These are phyloP conservation scores for Lithobius niger DNA, from an alignment of 1,140 invertebrate species.

Conservation along the genomic window DNA sequence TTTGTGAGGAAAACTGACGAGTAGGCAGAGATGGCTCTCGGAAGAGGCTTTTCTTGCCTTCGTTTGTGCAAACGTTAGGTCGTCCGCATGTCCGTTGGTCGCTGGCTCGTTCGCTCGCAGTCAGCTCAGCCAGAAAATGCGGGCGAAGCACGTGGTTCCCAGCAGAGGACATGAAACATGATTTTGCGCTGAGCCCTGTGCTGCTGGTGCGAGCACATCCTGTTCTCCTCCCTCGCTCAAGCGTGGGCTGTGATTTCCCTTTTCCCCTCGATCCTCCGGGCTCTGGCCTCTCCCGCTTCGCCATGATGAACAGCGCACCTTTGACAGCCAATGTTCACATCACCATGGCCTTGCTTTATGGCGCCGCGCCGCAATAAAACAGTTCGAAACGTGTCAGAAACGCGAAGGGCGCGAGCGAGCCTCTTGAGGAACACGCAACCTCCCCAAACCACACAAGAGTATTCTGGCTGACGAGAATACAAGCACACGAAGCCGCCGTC, in stretches of 20 bases:
- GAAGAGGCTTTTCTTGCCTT: too few species aligned
- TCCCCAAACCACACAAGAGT: too few species aligned
- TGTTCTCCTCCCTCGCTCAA: background rate
- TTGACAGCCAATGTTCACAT: constrained; percentile 6
- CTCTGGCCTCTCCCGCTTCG: background rate
- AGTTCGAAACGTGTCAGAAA: background rate
- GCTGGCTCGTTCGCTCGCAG: too few species aligned
- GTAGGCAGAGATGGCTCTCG: too few species aligned
- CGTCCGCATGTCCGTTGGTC: too few species aligned
- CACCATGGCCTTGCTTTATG: constrained; percentile 4
- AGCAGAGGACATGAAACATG: background rate
- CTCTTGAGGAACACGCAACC: background rate
- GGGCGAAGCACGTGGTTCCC: too few species aligned
- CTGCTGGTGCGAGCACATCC: background rate
- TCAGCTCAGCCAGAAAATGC: too few species aligned
- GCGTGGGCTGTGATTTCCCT: background rate
- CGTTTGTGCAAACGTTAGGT: too few species aligned
- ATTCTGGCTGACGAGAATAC: too few species aligned
- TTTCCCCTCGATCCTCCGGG: background rate
- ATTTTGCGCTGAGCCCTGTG: background rate
- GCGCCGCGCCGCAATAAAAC: background rate
- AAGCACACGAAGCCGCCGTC: too few species aligned
- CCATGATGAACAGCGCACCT: constrained; percentile 4
- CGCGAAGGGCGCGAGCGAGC: background rate
- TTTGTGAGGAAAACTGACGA: too few species aligned